Percentiles rank a stretch among this genome's conserved stretches.
Conservation (phyloP, 2,797 vertebrate species). For the Heteromormyrus szaboi region DNA sequence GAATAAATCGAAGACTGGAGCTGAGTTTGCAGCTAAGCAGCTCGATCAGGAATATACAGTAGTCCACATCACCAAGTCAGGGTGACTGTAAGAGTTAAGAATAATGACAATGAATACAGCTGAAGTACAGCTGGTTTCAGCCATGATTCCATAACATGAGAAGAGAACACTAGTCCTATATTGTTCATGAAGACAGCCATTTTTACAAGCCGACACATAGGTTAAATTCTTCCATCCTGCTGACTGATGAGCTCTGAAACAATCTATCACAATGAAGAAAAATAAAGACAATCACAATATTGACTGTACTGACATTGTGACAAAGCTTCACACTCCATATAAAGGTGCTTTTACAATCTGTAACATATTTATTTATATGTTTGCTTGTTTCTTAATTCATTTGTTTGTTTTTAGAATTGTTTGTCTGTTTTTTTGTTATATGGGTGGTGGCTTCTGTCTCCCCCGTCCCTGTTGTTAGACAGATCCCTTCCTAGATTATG, state of each 20-base stretch:
- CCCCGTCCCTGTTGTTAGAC: not conserved
- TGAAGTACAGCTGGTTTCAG: not conserved
- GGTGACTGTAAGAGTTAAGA: not conserved
- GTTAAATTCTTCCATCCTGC: not conserved
- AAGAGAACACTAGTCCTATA: not conserved
- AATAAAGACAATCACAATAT: not conserved
- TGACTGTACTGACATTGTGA: not conserved
- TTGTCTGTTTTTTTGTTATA: not conserved
- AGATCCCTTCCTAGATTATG: not conserved
- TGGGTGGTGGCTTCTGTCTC: not conserved
- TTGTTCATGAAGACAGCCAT: not conserved
- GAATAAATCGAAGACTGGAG: not conserved
- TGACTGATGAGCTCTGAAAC: not conserved
- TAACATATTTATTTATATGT: not conserved
- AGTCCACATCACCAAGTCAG: not conserved
- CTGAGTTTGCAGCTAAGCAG: not conserved
- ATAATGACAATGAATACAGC: not conserved
- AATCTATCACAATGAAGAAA: not conserved
- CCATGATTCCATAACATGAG: not conserved
- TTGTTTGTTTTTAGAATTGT: not conserved
- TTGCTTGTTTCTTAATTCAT: not conserved
- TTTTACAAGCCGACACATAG: not conserved
- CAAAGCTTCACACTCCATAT: not conserved
- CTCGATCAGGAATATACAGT: not conserved
- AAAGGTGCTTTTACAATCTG: not conserved